Conservation (phyloP, 2,888 invertebrate genomes). For the Antitype chi region DNA sequence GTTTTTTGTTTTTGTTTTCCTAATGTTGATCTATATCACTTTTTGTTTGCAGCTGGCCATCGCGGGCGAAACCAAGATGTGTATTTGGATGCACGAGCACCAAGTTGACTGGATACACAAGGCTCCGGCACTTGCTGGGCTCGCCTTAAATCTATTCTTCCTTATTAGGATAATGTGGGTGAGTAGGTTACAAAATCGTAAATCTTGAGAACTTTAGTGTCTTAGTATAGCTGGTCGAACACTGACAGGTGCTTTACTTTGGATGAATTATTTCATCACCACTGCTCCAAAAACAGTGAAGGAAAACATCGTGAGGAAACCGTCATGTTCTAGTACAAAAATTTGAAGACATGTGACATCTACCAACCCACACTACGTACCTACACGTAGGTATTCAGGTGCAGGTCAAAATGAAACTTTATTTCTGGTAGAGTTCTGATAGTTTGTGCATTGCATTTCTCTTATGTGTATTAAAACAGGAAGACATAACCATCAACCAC, state of each 20-base stretch:
- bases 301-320: too few species aligned
- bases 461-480: neutral
- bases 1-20: too few species aligned
- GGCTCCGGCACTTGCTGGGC: slow-evolving; percentile 95
- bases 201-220: neutral
- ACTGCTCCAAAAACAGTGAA: too few species aligned
- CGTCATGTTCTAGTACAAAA: too few species aligned
- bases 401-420: too few species aligned
- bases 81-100: slow-evolving; percentile 95
- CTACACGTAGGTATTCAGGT: neutral
- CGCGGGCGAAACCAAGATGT: slow-evolving; percentile 90
- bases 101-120: slow-evolving; percentile 97
- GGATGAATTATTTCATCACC: too few species aligned
- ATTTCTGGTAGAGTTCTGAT: neutral
- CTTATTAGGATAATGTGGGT: slow-evolving; percentile 97
- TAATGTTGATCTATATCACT: slow-evolving; percentile 24
- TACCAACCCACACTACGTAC: too few species aligned
- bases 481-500: neutral
- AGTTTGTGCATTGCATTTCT: neutral
- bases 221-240: too few species aligned
- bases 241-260: too few species aligned
- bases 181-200: slow-evolving; percentile 80
- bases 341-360: too few species aligned
- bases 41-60: slow-evolving; percentile 77
- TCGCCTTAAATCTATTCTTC: slow-evolving; percentile 95